Conservation (phyloP, 2,888 invertebrate species). For the Blastobasis lacticolella region DNA sequence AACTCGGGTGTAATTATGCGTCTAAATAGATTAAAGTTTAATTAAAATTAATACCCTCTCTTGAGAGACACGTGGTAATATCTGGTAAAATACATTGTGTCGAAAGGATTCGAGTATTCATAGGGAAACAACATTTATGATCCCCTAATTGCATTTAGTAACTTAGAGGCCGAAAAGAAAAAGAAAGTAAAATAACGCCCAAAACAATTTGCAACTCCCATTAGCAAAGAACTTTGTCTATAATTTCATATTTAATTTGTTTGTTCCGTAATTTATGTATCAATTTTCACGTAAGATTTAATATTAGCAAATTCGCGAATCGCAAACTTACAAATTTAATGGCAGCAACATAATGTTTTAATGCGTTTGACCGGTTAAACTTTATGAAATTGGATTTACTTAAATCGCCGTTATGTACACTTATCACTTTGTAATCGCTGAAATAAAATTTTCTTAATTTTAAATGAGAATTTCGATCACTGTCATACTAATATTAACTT, state of each 20-base stretch:
- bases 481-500: too few relatives aligned
- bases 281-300: constrained; percentile 32
- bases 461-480: too few relatives aligned
- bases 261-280: constrained; percentile 35
- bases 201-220: constrained; percentile 51
- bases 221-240: constrained; percentile 45
- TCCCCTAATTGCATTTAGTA: constrained; percentile 27
- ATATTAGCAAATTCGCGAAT: constrained; percentile 15
- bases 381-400: not conserved
- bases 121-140: not conserved
- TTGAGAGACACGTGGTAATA: not conserved
- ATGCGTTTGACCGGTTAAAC: not conserved
- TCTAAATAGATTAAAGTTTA: not conserved
- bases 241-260: constrained; percentile 49
- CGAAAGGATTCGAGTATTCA: not conserved
- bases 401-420: not conserved
- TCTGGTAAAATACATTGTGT: not conserved
- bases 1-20: too few relatives aligned
- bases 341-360: not conserved
- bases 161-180: constrained; percentile 25
- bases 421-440: not conserved
- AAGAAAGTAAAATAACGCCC: constrained; percentile 35
- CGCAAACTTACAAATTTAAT: not conserved
- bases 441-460: too few relatives aligned
- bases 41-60: not conserved